Conservation (phyloP, 1,140 invertebrate genomes). For the Pissodes strobi region DNA sequence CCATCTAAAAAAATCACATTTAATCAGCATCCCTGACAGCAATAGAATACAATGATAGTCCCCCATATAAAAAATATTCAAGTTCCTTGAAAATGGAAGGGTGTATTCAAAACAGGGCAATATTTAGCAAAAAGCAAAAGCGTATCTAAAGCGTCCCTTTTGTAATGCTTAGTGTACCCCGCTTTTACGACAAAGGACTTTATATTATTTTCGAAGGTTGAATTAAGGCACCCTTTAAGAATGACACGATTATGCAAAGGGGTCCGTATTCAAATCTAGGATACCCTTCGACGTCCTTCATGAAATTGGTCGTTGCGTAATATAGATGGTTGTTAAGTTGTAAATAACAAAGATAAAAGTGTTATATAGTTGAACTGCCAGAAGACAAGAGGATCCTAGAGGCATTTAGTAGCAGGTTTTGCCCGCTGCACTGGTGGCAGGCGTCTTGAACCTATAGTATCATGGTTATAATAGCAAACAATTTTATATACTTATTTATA, state of each 20-base stretch:
- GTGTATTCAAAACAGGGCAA: constrained; percentile 19
- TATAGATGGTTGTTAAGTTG: constrained; percentile 29
- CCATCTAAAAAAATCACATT: too few relatives aligned
- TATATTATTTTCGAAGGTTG: constrained; percentile 53
- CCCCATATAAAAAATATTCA: constrained; percentile 13
- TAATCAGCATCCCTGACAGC: too few relatives aligned
- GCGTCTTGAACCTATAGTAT: too few relatives aligned
- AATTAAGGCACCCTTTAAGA: constrained; percentile 48
- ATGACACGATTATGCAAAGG: constrained; percentile 46
- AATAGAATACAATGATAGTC: too few relatives aligned
- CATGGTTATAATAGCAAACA: too few relatives aligned
- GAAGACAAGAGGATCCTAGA: too few relatives aligned
- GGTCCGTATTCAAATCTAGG: constrained; percentile 31
- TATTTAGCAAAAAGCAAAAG: constrained; percentile 46
- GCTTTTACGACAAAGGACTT: constrained; percentile 47
- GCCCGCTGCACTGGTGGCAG: too few relatives aligned
- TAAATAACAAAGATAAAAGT: constrained; percentile 28
- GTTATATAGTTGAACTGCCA: too few relatives aligned
- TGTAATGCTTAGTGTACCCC: constrained; percentile 44
- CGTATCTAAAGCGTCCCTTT: constrained; percentile 49
- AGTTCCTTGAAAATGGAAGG: constrained; percentile 20
- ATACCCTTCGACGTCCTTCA: constrained; percentile 21
- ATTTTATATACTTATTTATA: too few relatives aligned
- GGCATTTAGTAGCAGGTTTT: too few relatives aligned
- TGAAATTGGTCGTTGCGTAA: constrained; percentile 28